Conservation (phyloP, 2,888 invertebrate species). For the Heliconius sara region DNA sequence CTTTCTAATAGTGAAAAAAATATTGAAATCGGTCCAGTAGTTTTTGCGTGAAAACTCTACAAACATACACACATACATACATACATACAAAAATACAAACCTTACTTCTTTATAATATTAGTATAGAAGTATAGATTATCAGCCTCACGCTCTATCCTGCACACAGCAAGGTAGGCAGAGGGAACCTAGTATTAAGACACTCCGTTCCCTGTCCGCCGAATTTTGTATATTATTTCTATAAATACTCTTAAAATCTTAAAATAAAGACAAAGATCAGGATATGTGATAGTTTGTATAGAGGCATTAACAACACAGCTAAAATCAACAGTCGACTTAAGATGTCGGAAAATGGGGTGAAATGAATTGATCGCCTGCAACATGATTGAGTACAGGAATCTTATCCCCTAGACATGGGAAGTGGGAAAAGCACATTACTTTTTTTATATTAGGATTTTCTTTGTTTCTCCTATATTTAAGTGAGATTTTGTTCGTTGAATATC, state of each 20-base stretch:
- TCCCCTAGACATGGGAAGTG: conserved; percentile 56
- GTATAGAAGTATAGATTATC: too few species aligned
- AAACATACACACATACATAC: too few species aligned
- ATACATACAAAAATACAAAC: too few species aligned
- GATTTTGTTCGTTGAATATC: neutral
- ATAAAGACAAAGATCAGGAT: neutral
- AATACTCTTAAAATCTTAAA: neutral
- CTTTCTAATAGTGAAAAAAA: too few species aligned
- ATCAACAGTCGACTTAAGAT: conserved; percentile 48
- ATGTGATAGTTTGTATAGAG: conserved; percentile 2
- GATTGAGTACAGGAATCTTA: conserved; percentile 67
- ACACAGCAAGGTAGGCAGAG: too few species aligned
- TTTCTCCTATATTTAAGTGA: neutral
- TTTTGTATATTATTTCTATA: too few species aligned
- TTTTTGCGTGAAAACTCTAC: too few species aligned
- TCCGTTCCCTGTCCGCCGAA: too few species aligned
- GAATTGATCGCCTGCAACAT: conserved; percentile 60
- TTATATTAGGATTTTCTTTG: neutral
- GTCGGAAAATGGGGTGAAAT: conserved; percentile 69
- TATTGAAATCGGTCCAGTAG: too few species aligned
- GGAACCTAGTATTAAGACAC: too few species aligned
- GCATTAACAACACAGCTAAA: conserved; percentile 24
- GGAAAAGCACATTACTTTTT: conserved; percentile 12
- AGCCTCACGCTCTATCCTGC: too few species aligned
- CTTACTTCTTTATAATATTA: too few species aligned